Percentiles rank a stretch among this genome's conserved stretches.
These are phyloP conservation scores for Junonia oenone DNA, from an alignment of 2,888 invertebrate species.

Conservation along the genomic window DNA sequence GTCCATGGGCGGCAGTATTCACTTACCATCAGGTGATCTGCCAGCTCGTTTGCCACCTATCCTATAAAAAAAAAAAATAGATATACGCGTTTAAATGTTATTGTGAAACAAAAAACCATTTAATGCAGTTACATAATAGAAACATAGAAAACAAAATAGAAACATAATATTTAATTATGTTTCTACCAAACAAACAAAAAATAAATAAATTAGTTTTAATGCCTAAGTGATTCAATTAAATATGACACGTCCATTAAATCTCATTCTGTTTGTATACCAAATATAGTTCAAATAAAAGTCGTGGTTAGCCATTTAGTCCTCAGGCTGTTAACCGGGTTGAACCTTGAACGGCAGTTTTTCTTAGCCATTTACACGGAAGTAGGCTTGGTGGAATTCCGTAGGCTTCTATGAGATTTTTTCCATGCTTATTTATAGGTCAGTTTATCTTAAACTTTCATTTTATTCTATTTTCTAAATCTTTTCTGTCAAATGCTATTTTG, in stretches of 20 bases:
- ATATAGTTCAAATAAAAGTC: background rate
- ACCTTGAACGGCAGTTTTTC: constrained; percentile 11
- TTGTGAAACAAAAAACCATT: background rate
- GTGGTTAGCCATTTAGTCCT: constrained; percentile 9
- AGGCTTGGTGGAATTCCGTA: background rate
- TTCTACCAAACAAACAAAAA: too few species aligned
- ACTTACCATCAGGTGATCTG: too few species aligned
- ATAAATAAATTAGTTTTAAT: too few species aligned
- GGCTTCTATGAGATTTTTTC: constrained; percentile 3
- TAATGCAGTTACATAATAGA: too few species aligned
- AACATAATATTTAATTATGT: background rate
- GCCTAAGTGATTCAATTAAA: too few species aligned
- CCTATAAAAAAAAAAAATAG: too few species aligned
- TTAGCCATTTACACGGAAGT: constrained; percentile 13
- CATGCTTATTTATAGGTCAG: background rate
- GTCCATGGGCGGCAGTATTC: too few species aligned
- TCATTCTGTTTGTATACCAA: background rate
- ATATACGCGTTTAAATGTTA: constrained; percentile 26
- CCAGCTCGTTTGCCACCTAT: too few species aligned
- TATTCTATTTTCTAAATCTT: too few species aligned
- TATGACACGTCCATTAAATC: background rate
- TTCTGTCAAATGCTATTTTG: too few species aligned
- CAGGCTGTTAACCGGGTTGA: constrained; percentile 15
- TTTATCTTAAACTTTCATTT: too few species aligned
- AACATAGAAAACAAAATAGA: too few species aligned